A percentile compares a stretch with the other conserved stretches of the same genome.
Conservation (phyloP, 2,797 vertebrate genomes). For the Clamator glandarius region DNA sequence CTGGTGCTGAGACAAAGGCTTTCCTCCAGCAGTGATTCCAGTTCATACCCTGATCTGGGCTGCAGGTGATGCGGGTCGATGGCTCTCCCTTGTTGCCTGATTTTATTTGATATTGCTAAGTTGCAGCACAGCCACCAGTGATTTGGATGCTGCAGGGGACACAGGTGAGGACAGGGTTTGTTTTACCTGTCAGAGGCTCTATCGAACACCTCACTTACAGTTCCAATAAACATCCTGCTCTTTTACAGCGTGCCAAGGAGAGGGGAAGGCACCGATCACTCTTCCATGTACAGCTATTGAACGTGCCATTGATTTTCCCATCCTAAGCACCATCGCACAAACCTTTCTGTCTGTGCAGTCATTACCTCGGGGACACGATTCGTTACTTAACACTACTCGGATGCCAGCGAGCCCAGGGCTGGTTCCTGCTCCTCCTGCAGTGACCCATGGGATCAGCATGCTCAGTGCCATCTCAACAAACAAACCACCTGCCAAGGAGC, state of each 20-base stretch:
- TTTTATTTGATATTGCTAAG: neutral
- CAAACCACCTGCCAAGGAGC: neutral
- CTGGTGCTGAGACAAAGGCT: neutral
- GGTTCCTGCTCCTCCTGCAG: neutral
- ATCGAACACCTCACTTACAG: accelerated
- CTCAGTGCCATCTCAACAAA: neutral
- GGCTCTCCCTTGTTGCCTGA: neutral
- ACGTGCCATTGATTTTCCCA: neutral
- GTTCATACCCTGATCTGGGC: neutral
- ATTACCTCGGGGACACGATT: accelerated
- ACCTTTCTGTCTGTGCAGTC: neutral
- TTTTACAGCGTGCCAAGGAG: neutral
- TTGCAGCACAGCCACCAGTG: neutral
- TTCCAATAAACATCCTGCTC: neutral
- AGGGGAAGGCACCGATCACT: neutral
- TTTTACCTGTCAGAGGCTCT: neutral
- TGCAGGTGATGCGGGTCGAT: neutral
- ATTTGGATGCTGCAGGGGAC: neutral
- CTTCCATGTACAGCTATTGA: neutral
- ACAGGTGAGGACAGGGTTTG: accelerated
- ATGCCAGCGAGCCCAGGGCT: neutral
- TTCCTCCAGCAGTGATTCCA: neutral
- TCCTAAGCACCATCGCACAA: neutral
- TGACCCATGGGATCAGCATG: neutral
- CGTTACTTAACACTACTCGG: accelerated